Evolutionary conservation across 1,140 invertebrate species (phyloP).

Genomic region (Pararge aegeria): DNA sequence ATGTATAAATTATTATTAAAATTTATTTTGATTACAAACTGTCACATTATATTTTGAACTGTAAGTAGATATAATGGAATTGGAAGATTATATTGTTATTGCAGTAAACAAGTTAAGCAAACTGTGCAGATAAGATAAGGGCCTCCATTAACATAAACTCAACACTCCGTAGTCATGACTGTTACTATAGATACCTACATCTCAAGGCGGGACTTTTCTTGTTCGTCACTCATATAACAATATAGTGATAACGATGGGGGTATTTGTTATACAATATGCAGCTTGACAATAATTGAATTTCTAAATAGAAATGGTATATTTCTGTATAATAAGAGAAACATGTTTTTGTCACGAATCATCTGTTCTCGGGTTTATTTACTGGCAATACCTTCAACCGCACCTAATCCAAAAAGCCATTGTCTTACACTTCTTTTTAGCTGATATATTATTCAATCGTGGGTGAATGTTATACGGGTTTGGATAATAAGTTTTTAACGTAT

Average conservation of each 20-base stretch:
- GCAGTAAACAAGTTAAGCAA: neutral
- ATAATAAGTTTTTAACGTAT: too few relatives aligned
- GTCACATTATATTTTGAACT: too few relatives aligned
- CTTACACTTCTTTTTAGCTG: too few relatives aligned
- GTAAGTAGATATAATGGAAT: neutral
- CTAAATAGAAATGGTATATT: neutral
- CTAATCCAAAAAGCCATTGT: too few relatives aligned
- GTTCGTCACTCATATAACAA: neutral
- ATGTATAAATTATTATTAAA: too few relatives aligned
- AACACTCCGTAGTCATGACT: neutral
- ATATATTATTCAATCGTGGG: too few relatives aligned
- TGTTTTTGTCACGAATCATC: too few relatives aligned
- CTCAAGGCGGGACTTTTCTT: neutral
- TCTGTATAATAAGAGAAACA: too few relatives aligned
- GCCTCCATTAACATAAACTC: neutral
- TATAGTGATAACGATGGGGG: neutral
- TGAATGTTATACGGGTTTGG: too few relatives aligned
- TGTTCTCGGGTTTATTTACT: too few relatives aligned
- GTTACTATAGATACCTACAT: neutral
- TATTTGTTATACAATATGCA: neutral
- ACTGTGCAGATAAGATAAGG: neutral
- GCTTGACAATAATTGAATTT: neutral
- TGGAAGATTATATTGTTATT: neutral
- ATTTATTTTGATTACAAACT: too few relatives aligned
- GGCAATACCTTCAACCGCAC: too few relatives aligned